Percentiles rank a stretch among this genome's conserved stretches.
phyloP scores from a whole-genome alignment of 2,797 vertebrate genomes.

The Agapornis canus region DNA sequence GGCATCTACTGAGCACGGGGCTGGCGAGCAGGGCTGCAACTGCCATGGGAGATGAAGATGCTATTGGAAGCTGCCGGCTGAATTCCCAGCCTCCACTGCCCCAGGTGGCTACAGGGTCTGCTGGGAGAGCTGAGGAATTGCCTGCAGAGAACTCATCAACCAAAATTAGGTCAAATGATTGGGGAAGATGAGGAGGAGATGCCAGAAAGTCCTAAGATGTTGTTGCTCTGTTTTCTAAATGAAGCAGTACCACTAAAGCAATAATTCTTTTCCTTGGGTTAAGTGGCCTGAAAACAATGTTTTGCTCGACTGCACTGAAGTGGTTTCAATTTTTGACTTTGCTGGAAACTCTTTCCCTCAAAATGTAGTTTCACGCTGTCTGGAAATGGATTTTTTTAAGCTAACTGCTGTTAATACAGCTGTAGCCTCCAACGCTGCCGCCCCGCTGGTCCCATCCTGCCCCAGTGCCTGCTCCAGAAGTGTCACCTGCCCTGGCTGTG shows the following conservation, averaged over 20 bases:
- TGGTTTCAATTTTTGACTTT: background rate
- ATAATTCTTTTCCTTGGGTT: background rate
- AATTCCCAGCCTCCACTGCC: fast-evolving
- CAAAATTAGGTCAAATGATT: background rate
- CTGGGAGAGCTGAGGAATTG: fast-evolving
- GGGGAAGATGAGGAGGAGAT: background rate
- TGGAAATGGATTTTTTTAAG: background rate
- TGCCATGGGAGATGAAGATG: background rate
- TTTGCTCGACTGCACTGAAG: background rate
- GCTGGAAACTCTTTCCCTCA: background rate
- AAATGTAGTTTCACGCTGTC: background rate
- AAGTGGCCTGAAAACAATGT: constrained; percentile 12
- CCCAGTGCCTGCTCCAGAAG: background rate
- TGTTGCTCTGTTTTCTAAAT: background rate
- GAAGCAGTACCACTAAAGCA: background rate
- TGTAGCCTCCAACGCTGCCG: background rate
- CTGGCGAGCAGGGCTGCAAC: fast-evolving
- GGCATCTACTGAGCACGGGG: constrained; percentile 80
- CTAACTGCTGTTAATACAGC: background rate
- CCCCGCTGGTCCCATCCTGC: background rate
- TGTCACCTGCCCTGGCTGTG: background rate
- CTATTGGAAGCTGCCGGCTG: background rate
- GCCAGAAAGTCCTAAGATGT: background rate
- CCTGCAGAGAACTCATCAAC: background rate
- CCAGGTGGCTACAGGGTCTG: background rate